Evolutionary conservation across 2,888 invertebrate genomes (phyloP).

Genomic region (Cerceris ruficornis): DNA sequence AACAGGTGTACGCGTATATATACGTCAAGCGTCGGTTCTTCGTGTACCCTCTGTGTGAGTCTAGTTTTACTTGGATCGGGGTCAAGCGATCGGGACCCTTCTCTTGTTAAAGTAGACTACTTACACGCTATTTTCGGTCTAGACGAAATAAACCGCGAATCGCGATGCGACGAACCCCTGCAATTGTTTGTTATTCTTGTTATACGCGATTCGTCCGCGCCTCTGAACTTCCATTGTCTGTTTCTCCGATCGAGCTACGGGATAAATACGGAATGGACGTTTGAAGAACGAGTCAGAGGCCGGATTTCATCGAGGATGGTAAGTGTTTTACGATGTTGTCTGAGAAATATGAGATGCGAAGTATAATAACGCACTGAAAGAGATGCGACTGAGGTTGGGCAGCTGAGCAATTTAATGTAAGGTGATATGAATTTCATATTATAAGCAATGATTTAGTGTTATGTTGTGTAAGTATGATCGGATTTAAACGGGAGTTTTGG

Average conservation of each 20-base stretch:
- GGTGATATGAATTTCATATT: too few relatives aligned
- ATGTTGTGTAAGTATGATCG: too few relatives aligned
- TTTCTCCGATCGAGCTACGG: neutral
- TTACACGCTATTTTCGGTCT: slow-evolving; percentile 38
- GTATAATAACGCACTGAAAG: too few relatives aligned
- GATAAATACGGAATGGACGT: neutral
- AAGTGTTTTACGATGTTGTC: neutral
- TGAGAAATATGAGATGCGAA: too few relatives aligned
- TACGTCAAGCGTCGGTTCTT: slow-evolving; percentile 4
- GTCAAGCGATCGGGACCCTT: slow-evolving; percentile 43
- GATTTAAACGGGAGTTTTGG: too few relatives aligned
- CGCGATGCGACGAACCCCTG: neutral
- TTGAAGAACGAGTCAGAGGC: neutral
- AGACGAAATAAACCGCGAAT: slow-evolving; percentile 36
- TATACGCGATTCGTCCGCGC: slow-evolving; percentile 1
- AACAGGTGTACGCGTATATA: slow-evolving; percentile 19
- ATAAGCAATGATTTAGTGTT: too few relatives aligned
- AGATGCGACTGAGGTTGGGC: too few relatives aligned
- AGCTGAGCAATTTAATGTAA: too few relatives aligned
- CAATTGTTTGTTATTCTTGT: slow-evolving; percentile 22
- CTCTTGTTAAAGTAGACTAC: slow-evolving; percentile 19
- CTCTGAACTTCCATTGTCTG: neutral
- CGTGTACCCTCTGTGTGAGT: slow-evolving; percentile 17
- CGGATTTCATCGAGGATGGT: neutral
- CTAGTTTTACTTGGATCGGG: slow-evolving; percentile 46